These are phyloP conservation scores for Myiozetetes cayanensis DNA, from an alignment of 2,113 vertebrate genomes.

Conservation along the genomic window DNA sequence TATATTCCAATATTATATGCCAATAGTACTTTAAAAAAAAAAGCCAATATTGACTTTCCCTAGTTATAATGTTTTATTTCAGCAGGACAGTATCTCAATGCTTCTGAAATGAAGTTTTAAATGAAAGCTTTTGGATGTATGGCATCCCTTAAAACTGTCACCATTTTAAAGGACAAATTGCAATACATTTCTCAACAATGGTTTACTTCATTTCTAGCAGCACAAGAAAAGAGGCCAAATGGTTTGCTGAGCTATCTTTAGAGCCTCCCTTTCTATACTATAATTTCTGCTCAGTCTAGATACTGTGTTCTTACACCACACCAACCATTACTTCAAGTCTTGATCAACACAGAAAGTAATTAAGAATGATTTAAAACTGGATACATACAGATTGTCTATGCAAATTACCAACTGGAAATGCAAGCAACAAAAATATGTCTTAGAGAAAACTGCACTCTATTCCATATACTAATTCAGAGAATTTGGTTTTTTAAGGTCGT, in stretches of 20 bases:
- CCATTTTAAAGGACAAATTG: background rate
- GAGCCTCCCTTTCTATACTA: background rate
- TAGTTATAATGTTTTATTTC: background rate
- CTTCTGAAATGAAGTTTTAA: background rate
- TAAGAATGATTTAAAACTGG: background rate
- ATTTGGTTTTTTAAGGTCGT: background rate
- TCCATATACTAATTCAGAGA: background rate
- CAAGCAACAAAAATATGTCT: background rate
- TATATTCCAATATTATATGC: background rate
- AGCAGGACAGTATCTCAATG: background rate
- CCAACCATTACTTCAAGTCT: background rate
- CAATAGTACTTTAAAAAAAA: background rate
- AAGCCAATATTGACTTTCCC: background rate
- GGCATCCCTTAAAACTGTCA: background rate
- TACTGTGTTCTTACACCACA: background rate
- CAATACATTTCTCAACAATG: background rate
- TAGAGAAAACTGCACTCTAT: background rate
- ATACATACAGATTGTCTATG: background rate
- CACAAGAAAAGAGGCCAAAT: background rate
- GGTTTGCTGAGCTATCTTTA: background rate
- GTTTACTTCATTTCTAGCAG: background rate
- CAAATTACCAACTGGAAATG: background rate
- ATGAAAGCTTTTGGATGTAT: background rate
- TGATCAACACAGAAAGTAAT: background rate
- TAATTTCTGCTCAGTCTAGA: background rate